These are phyloP conservation scores for Parapristionchus giblindavisi DNA, from an alignment of 2,888 invertebrate genomes.

Conservation along the genomic window DNA sequence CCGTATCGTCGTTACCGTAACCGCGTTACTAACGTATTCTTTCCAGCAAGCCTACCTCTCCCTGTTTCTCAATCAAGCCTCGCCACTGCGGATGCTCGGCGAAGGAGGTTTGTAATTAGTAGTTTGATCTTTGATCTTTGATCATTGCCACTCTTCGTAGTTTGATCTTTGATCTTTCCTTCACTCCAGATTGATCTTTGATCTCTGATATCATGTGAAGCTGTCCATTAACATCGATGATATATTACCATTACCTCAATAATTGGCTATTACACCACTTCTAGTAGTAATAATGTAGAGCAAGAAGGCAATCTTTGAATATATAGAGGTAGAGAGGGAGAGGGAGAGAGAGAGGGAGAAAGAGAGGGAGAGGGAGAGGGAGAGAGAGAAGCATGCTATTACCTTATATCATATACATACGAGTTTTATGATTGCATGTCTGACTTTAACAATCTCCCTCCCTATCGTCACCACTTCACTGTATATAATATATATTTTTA, in stretches of 20 bases:
- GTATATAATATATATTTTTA: too few species aligned
- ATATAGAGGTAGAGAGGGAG: conserved; percentile 17
- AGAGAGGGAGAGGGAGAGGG: neutral
- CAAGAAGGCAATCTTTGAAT: neutral
- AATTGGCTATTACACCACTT: too few species aligned
- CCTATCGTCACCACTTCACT: too few species aligned
- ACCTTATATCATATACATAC: too few species aligned
- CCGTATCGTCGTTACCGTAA: neutral
- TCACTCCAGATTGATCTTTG: too few species aligned
- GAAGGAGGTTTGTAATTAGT: conserved; percentile 22
- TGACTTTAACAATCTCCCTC: too few species aligned
- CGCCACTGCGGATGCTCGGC: conserved; percentile 16
- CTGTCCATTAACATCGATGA: too few species aligned
- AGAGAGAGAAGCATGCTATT: neutral
- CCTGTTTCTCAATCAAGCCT: conserved; percentile 3
- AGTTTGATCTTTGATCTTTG: neutral
- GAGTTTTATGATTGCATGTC: too few species aligned
- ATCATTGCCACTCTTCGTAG: neutral
- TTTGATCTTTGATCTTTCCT: neutral
- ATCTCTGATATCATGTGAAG: too few species aligned
- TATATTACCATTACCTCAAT: too few species aligned
- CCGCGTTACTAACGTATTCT: neutral
- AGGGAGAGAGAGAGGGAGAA: conserved; percentile 11
- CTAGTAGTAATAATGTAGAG: too few species aligned
- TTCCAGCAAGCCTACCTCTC: conserved; percentile 34